Conservation (phyloP, 2,113 vertebrate species). For the Hystrix cristata region DNA sequence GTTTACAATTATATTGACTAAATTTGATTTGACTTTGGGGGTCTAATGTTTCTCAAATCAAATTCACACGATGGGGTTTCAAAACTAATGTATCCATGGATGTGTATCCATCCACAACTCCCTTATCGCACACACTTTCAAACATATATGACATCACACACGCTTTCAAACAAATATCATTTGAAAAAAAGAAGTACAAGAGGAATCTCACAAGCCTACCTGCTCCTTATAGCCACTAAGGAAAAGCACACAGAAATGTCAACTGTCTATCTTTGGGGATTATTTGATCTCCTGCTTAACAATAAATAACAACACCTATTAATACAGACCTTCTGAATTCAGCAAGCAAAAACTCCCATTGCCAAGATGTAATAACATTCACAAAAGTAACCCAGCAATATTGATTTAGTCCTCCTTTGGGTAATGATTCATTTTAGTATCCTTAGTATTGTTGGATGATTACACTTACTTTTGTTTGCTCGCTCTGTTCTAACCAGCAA, state of each 20-base stretch:
- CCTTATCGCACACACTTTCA: not conserved
- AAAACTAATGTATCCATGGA: not conserved
- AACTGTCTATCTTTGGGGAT: slow-evolving; percentile 11
- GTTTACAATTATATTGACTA: not conserved
- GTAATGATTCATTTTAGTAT: slow-evolving; percentile 64
- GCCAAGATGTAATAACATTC: not conserved
- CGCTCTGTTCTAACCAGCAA: slow-evolving; percentile 50
- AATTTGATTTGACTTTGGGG: slow-evolving; percentile 2
- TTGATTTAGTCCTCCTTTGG: slow-evolving; percentile 39
- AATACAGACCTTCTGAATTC: not conserved
- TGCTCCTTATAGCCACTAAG: not conserved
- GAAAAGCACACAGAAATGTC: not conserved
- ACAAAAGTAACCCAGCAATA: not conserved
- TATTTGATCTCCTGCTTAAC: slow-evolving; percentile 26
- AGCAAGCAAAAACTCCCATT: slow-evolving; percentile 46
- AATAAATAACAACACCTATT: slow-evolving; percentile 45
- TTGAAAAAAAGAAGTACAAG: not conserved
- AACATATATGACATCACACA: not conserved
- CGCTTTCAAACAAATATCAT: not conserved
- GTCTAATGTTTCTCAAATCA: not conserved
- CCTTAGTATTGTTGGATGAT: slow-evolving; percentile 37
- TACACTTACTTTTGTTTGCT: slow-evolving; percentile 61
- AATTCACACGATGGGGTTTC: not conserved
- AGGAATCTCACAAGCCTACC: not conserved
- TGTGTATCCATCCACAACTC: not conserved